phyloP scores from a whole-genome alignment of 2,888 invertebrate species.

The Coelopa pilipes region DNA sequence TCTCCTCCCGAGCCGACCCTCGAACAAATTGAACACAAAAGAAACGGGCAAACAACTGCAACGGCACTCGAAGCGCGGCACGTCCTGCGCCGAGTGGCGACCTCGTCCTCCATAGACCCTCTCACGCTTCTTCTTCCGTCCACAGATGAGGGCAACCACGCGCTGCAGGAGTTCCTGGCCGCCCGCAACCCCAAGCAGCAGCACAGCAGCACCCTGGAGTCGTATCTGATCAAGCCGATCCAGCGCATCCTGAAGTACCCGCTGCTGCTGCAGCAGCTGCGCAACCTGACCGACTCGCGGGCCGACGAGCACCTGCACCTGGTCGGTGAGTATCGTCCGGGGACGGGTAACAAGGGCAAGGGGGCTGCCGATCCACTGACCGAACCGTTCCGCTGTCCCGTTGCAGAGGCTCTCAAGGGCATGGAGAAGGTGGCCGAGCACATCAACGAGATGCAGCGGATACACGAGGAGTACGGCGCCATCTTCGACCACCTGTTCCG shows the following conservation, averaged over 20 bases:
- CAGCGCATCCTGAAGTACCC: constrained; percentile 98
- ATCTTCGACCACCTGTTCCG: constrained; percentile 97
- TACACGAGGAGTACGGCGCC: constrained; percentile 98
- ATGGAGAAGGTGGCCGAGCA: constrained; percentile 99
- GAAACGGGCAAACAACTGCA: not conserved
- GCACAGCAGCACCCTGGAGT: constrained; percentile 96
- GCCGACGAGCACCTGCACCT: constrained; percentile 95
- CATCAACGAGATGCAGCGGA: constrained; percentile 99
- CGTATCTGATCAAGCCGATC: constrained; percentile 98
- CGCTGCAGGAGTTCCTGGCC: constrained; percentile 92
- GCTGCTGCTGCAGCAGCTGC: constrained; percentile 90
- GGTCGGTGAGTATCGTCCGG: constrained; percentile 75
- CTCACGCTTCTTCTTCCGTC: not conserved
- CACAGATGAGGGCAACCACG: constrained; percentile 94
- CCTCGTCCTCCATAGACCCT: not conserved
- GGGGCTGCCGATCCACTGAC: too few species aligned
- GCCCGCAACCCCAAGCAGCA: constrained; percentile 96
- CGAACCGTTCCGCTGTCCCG: too few species aligned
- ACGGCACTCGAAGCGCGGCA: too few species aligned
- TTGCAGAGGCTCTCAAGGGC: constrained; percentile 91
- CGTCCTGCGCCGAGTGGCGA: too few species aligned
- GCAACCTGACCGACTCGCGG: constrained; percentile 90
- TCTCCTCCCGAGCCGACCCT: not conserved
- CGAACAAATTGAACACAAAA: constrained; percentile 7
- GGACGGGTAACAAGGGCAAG: too few species aligned